Evolutionary conservation across 2,113 vertebrate genomes (phyloP).

Genomic region (Sitta europaea): DNA sequence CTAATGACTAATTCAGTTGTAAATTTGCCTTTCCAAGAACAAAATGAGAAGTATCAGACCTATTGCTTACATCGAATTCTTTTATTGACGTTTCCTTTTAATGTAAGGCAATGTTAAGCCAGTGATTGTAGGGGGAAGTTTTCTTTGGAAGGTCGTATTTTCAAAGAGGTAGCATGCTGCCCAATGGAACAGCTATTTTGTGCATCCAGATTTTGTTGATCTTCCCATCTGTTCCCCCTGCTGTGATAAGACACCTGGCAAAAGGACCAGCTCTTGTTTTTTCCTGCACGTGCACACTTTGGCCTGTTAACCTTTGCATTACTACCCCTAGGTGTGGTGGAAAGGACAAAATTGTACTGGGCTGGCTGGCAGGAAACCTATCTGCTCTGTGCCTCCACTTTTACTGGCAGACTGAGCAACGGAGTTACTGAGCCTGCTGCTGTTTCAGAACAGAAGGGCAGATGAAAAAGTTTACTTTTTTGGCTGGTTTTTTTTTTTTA

Average conservation of each 20-base stretch:
- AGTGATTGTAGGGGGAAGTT: not conserved
- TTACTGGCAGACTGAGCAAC: not conserved
- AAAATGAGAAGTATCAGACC: not conserved
- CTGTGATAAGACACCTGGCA: conserved; percentile 6
- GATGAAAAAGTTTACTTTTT: not conserved
- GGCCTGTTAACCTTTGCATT: not conserved
- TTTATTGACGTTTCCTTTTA: not conserved
- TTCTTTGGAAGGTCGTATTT: not conserved
- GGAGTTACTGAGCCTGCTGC: not conserved
- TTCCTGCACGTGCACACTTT: not conserved
- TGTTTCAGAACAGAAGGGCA: not conserved
- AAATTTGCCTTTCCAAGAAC: conserved; percentile 43
- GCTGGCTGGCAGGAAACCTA: not conserved
- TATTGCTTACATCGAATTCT: not conserved
- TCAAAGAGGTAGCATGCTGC: not conserved
- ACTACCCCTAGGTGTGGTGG: not conserved
- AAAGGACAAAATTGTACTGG: conserved; percentile 3
- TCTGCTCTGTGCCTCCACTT: not conserved
- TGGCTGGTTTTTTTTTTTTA: not conserved
- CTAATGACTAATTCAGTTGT: not conserved
- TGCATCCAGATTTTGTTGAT: not conserved
- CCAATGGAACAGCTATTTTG: not conserved
- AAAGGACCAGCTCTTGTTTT: not conserved
- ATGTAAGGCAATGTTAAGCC: not conserved
- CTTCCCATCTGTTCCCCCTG: conserved; percentile 28